Evolutionary conservation across 2,113 vertebrate genomes (phyloP).

Genomic region (Lampris incognitus): DNA sequence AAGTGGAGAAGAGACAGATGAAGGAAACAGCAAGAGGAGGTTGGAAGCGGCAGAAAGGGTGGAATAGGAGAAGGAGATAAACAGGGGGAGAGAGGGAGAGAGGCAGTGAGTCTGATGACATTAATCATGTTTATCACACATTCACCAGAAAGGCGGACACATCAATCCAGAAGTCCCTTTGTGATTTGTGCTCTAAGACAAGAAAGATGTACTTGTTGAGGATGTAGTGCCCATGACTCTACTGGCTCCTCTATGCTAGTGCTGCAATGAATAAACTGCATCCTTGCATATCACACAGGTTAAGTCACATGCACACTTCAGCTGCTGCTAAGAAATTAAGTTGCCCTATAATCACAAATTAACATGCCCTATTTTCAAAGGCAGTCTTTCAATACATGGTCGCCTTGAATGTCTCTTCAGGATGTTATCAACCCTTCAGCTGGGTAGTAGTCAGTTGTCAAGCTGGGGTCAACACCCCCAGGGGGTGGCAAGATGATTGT

Average conservation of each 20-base stretch:
- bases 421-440: too few relatives aligned
- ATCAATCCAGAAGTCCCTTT: constrained; percentile 73
- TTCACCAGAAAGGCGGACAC: constrained; percentile 72
- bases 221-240: constrained; percentile 61
- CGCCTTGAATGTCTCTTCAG: too few relatives aligned
- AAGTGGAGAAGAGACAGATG: neutral
- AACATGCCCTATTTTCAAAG: neutral
- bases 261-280: constrained; percentile 55
- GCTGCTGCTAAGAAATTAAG: neutral
- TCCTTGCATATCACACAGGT: constrained; percentile 38
- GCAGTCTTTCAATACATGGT: too few relatives aligned
- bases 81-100: constrained; percentile 28
- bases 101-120: constrained; percentile 60
- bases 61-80: constrained; percentile 29
- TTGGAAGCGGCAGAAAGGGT: constrained; percentile 18
- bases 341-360: constrained; percentile 1
- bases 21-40: neutral
- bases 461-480: neutral
- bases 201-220: constrained; percentile 64
- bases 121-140: constrained; percentile 76
- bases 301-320: constrained; percentile 1
- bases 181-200: constrained; percentile 65
- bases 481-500: neutral
- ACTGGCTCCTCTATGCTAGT: constrained; percentile 70
- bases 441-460: too few relatives aligned